Conservation (phyloP, 1,140 invertebrate genomes). For the Acromyrmex echinatior region DNA sequence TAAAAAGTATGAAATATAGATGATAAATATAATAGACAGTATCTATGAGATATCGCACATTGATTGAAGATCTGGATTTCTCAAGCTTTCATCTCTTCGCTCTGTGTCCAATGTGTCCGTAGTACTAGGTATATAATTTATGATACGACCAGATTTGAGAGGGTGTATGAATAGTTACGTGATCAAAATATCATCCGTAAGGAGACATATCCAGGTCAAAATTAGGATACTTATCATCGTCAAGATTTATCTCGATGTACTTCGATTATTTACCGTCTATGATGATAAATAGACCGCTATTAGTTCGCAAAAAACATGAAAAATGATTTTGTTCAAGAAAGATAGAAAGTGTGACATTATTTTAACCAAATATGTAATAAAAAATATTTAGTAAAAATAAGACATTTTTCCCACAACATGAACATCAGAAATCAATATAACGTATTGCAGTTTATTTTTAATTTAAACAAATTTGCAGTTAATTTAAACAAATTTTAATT, state of each 20-base stretch:
- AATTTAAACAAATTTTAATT: background rate
- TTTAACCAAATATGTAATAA: conserved; percentile 3
- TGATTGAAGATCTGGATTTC: conserved; percentile 19
- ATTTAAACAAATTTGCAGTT: background rate
- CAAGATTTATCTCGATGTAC: conserved; percentile 16
- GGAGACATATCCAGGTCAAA: conserved; percentile 46
- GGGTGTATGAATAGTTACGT: conserved; percentile 41
- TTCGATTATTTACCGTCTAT: background rate
- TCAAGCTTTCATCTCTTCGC: background rate
- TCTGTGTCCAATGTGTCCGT: background rate
- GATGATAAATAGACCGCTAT: conserved; percentile 19
- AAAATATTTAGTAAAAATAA: too few species aligned
- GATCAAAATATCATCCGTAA: conserved; percentile 47
- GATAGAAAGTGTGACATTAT: background rate
- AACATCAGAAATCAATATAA: background rate
- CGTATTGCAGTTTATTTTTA: background rate
- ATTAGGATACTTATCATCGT: conserved; percentile 34
- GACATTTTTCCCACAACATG: background rate
- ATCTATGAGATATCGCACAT: background rate
- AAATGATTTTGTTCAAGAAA: background rate
- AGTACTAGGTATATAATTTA: conserved; percentile 49
- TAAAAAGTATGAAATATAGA: background rate
- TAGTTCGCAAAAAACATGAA: conserved; percentile 24
- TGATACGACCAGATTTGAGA: conserved; percentile 34
- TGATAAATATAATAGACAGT: conserved; percentile 8